Evolutionary conservation across 2,113 vertebrate species (phyloP), one percentile per base, ranked within the genome.

Genomic region (Caloenas nicobarica): DNA sequence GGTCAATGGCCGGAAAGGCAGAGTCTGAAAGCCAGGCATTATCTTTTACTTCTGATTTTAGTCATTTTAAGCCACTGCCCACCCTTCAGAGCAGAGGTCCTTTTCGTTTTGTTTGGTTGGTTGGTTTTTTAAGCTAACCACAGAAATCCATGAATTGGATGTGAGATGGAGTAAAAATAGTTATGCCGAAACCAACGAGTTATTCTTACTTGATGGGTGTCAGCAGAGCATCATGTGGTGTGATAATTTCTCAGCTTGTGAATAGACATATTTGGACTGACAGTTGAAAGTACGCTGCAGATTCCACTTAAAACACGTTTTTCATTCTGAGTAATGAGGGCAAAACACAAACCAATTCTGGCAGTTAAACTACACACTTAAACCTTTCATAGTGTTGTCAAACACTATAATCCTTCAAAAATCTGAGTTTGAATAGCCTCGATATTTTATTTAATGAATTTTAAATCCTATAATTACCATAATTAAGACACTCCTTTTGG

Each of bases 301-400:
- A 96, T 96, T 97, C 96, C 94, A 95, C 91, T 97, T 97, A 91
- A 96, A 97, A 94, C 94, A 82, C 94, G 56, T 96, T 96, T 97
- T 96, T 97, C 92, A 81, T 96, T 91, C 94, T 88, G 86, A 96
- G 94, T 97, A 97, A 97, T 88, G 91, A 96, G 87, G 96, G 87
- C 91, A 97, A 97, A 97, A 97, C 95, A 94, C 92, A 97, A 98
- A 96, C 96, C 91, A 92, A 97, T 97, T 97, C 87, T 97, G 96
- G 96, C 97, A 96, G 97, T 94, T 97, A 95, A 97, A 97, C 95
- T 96, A 94, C 26, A 2, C 95, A 96, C 95, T 97, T 97, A 97
- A 97, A 97, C 93, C 96, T 97, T 97, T 97, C 95, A 95, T 96
- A 96, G 95, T 95, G 97, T 97, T 98, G 97, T 97, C 97, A 97